phyloP scores from a whole-genome alignment of 2,113 vertebrate species.

The Prionailurus bengalensis region DNA sequence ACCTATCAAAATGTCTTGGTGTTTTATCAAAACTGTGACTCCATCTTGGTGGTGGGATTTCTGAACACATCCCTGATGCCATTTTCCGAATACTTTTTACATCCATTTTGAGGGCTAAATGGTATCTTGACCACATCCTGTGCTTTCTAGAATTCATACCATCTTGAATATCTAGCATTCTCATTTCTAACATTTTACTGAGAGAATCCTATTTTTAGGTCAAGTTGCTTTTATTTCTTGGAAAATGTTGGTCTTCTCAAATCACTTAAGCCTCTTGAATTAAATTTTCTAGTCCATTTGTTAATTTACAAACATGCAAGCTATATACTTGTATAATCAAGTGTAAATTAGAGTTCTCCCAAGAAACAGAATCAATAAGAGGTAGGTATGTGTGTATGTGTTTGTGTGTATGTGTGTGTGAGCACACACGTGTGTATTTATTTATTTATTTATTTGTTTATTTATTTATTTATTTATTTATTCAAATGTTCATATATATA shows the following conservation, averaged over 20 bases:
- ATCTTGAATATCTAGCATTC: neutral
- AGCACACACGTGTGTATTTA: neutral
- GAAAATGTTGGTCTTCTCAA: neutral
- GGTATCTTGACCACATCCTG: neutral
- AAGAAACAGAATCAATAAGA: neutral
- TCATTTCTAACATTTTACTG: neutral
- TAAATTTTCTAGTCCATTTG: constrained; percentile 3
- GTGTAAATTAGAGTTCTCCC: neutral
- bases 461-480: too few species aligned
- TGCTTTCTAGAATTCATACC: neutral
- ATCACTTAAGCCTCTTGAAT: neutral
- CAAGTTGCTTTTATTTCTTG: neutral
- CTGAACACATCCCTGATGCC: neutral
- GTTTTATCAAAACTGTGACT: constrained; percentile 30
- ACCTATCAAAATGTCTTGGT: constrained; percentile 32
- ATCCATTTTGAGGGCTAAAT: constrained; percentile 40
- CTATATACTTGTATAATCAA: neutral
- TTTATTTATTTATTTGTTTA: too few species aligned
- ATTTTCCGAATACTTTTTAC: constrained; percentile 1
- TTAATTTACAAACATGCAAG: constrained; percentile 4
- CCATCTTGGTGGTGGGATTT: neutral
- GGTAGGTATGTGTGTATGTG: neutral
- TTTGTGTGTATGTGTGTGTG: neutral
- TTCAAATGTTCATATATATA: neutral
- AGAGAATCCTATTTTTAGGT: neutral